Evolutionary conservation across 2,888 invertebrate species (phyloP).

Genomic region (Coremacera marginata): DNA sequence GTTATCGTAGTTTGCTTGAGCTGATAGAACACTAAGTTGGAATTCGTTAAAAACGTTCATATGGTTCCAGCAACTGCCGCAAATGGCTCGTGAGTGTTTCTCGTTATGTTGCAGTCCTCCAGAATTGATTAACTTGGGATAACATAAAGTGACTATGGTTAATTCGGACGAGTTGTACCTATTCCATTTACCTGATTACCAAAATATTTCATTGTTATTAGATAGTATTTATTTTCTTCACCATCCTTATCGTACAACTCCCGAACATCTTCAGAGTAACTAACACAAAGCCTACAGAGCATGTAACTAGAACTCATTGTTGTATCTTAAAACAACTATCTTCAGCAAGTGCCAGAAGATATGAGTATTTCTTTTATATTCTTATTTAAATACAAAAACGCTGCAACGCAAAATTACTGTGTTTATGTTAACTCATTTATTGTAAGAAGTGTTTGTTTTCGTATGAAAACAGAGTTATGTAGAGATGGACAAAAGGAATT

Average conservation of each 20-base stretch:
- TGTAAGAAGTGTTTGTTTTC: too few relatives aligned
- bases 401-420: too few relatives aligned
- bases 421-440: too few relatives aligned
- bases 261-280: conserved; percentile 25
- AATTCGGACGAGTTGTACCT: background rate
- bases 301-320: background rate
- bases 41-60: conserved; percentile 40
- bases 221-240: conserved; percentile 14
- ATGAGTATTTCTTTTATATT: too few relatives aligned
- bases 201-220: conserved; percentile 39
- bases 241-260: conserved; percentile 28
- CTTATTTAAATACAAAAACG: too few relatives aligned
- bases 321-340: too few relatives aligned
- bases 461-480: too few relatives aligned
- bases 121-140: background rate
- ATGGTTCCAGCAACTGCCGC: conserved; percentile 38
- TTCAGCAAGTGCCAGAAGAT: too few relatives aligned
- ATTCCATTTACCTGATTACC: conserved; percentile 22
- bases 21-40: conserved; percentile 31
- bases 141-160: background rate
- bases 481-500: too few relatives aligned
- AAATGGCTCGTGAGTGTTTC: conserved; percentile 40
- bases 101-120: conserved; percentile 23
- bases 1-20: conserved; percentile 33
- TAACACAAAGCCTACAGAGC: conserved; percentile 39